phyloP scores from a whole-genome alignment of 2,797 vertebrate genomes.

The Geotrypetes seraphini region DNA sequence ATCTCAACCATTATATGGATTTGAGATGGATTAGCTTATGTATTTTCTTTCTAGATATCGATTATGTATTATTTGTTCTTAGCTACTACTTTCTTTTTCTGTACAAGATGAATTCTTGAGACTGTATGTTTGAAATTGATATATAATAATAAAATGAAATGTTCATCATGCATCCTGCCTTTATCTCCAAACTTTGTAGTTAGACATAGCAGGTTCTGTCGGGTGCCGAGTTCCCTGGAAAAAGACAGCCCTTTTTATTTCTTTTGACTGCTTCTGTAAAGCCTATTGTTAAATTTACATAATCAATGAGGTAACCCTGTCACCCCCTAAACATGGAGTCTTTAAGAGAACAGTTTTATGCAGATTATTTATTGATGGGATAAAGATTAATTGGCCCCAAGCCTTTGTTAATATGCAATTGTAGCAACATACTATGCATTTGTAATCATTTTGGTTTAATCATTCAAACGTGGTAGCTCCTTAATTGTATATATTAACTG shows the following conservation, averaged over 20 bases:
- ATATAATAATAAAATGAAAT: no score
- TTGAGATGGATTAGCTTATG: no score
- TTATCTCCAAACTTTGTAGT: constrained; percentile 26
- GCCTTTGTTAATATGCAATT: constrained; percentile 90
- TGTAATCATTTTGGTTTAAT: constrained; percentile 82
- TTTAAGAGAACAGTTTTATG: constrained; percentile 95
- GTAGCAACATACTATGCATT: constrained; percentile 78
- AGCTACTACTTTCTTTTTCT: no score
- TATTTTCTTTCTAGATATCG: no score
- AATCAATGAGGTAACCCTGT: constrained; percentile 91
- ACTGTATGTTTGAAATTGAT: no score
- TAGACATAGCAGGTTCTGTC: constrained; percentile 42
- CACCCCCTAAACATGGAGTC: constrained; percentile 85
- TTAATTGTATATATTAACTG: constrained; percentile 51
- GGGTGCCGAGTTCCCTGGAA: constrained; percentile 55
- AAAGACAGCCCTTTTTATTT: constrained; percentile 73
- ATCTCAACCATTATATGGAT: no score
- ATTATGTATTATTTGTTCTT: no score
- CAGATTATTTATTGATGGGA: constrained; percentile 92
- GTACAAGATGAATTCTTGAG: no score
- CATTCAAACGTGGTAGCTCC: constrained; percentile 76
- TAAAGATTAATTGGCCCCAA: constrained; percentile 90
- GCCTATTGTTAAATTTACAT: constrained; percentile 86
- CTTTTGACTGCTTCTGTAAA: constrained; percentile 74
- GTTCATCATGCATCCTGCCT: constrained; percentile 2